Percentiles rank a stretch among this genome's conserved stretches.
These are phyloP conservation scores for Branchellion lobata DNA, from an alignment of 2,888 invertebrate species.

Conservation along the genomic window DNA sequence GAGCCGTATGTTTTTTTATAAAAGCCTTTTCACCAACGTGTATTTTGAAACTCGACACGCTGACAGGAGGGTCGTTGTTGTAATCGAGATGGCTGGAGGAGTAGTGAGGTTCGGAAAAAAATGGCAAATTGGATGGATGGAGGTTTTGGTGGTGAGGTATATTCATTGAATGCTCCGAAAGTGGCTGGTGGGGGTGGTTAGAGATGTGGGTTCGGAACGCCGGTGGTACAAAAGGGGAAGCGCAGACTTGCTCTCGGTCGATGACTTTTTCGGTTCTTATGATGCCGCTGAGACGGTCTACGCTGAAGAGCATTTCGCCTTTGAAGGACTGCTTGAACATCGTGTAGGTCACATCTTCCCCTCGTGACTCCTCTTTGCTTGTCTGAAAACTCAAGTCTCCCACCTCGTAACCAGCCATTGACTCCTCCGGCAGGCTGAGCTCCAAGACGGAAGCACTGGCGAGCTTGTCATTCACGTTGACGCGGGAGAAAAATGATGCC, in stretches of 20 bases:
- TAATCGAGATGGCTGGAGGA: too few species aligned
- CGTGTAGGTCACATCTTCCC: not conserved
- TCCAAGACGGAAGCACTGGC: not conserved
- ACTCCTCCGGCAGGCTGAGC: not conserved
- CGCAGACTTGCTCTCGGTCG: not conserved
- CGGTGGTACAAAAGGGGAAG: not conserved
- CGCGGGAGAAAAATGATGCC: not conserved
- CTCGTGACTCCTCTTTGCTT: not conserved
- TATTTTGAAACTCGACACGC: not conserved
- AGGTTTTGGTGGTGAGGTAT: not conserved
- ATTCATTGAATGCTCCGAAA: not conserved
- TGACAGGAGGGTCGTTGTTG: too few species aligned
- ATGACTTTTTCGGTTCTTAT: not conserved
- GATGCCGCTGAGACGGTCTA: not conserved
- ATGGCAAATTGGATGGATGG: not conserved
- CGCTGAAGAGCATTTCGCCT: not conserved
- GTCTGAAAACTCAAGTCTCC: not conserved
- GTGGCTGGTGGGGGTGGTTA: not conserved
- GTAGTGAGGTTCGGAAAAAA: not conserved
- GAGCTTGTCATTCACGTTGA: not conserved
- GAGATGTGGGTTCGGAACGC: not conserved
- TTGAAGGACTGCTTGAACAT: not conserved
- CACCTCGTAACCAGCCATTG: not conserved
- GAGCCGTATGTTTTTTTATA: not conserved
- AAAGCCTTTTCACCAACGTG: not conserved